Evolutionary conservation across 2,888 invertebrate genomes (phyloP).

Genomic region (Brachypalpus laphriformis): DNA sequence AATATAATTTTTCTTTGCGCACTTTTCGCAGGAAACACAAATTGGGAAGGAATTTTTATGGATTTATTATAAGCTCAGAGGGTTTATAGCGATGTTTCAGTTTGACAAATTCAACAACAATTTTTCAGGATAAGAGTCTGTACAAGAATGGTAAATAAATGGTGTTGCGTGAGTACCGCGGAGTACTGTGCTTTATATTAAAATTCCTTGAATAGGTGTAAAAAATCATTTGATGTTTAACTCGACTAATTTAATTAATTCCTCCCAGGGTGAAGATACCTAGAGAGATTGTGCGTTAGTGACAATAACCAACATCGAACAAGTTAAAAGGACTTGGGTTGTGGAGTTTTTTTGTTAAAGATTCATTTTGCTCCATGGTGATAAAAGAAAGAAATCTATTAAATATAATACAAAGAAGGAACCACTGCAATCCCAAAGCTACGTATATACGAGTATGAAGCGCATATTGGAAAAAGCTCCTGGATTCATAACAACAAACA

Average conservation of each 20-base stretch:
- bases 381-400: no score
- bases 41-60: not conserved
- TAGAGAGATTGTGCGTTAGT: no score
- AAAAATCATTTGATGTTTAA: not conserved
- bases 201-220: not conserved
- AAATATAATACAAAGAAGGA: no score
- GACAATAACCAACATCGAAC: not conserved
- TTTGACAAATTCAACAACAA: not conserved
- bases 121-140: not conserved
- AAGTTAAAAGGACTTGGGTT: not conserved
- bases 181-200: not conserved
- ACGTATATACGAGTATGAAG: no score
- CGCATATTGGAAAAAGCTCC: no score
- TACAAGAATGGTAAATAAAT: not conserved
- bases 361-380: no score
- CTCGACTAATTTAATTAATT: not conserved
- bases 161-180: slow-evolving; percentile 1
- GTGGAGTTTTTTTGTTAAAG: not conserved
- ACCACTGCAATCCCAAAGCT: no score
- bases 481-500: no score
- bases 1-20: slow-evolving; percentile 1
- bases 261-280: not conserved
- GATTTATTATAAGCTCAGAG: not conserved
- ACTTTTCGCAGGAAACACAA: not conserved
- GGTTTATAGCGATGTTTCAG: not conserved